These are phyloP conservation scores for Augochlora pura DNA, from an alignment of 1,140 invertebrate genomes.

Conservation along the genomic window DNA sequence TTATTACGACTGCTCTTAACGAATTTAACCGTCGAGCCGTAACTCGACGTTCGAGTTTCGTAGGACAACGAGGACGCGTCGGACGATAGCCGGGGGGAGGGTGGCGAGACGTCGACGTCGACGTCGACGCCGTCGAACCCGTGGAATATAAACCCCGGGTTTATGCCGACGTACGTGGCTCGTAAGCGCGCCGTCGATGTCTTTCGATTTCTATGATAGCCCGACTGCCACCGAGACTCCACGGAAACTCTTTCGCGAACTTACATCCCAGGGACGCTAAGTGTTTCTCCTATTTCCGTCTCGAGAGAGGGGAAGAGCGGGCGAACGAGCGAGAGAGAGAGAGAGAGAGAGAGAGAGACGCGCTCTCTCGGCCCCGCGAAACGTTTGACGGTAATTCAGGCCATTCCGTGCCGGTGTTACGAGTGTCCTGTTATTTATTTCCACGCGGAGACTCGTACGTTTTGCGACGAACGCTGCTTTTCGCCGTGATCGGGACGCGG, in stretches of 20 bases:
- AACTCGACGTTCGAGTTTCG: conserved; percentile 75
- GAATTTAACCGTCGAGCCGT: conserved; percentile 74
- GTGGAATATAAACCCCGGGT: conserved; percentile 41
- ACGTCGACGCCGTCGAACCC: conserved; percentile 7
- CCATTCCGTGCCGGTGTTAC: not conserved
- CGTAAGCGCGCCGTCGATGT: not conserved
- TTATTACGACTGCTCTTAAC: conserved; percentile 76
- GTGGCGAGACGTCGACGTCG: conserved; percentile 19
- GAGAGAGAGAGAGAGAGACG: no score
- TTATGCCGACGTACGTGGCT: conserved; percentile 10
- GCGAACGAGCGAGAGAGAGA: no score
- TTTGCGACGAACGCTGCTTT: not conserved
- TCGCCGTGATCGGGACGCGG: not conserved
- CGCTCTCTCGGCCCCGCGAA: not conserved
- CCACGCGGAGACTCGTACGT: not conserved
- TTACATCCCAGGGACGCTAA: not conserved
- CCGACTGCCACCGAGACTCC: no score
- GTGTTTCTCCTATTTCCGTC: not conserved
- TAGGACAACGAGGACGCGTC: conserved; percentile 44
- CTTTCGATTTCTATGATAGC: not conserved
- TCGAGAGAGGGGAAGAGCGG: no score
- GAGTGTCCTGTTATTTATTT: conserved; percentile 18
- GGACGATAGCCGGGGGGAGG: conserved; percentile 4
- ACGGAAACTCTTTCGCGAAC: not conserved
- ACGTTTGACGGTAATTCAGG: conserved; percentile 14